Evolutionary conservation across 2,113 vertebrate genomes (phyloP), one percentile per base, ranked within the genome.

Genomic region (Dipodomys stephensi): DNA sequence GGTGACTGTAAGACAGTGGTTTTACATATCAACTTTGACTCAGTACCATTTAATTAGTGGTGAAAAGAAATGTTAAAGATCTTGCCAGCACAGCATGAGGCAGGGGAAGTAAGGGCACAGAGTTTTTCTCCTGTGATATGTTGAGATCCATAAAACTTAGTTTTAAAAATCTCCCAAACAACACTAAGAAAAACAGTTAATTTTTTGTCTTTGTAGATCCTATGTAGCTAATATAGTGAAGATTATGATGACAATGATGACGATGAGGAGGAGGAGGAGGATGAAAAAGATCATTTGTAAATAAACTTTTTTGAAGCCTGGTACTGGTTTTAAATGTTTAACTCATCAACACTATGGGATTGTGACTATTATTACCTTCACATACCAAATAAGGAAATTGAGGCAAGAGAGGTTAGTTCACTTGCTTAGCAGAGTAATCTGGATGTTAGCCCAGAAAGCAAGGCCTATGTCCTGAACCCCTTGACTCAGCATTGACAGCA

Each of bases 11-110:
- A 71, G 49, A 64, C 62, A 65, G 60, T 80, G n/a, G 77, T 92
- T 93, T 93, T 93, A 74, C 20, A 15, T 77, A 76, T 68, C 91
- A 89, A 10, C 83, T 94, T 96, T 90, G 93, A 94, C 93, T 94
- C 67, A 6, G 13, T 88, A 32, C 27, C 73, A 68, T 95, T 69
- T 84, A 85, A 68, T 82, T 90, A 89, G 73, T 81, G 90, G 25
- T 65, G 82, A 92, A 84, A 89, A 96, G 79, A 92, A 90, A 72
- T 84, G 88, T 84, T 89, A 88, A 94, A 78, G 53, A 92, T 90
- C 73, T 90, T 90, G 69, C 82, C 82, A 82, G 19, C 6, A 1
- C 62, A 88, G 94, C 49, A 6, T 30, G 27, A 65, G 83, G 12
- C 76, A 30, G 81, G 64, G 64, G 57, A 80, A 74, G 35, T 68